Percentiles rank a stretch among this genome's conserved stretches.
Evolutionary conservation across 2,113 vertebrate genomes (phyloP).

Genomic region (Daboia siamensis): DNA sequence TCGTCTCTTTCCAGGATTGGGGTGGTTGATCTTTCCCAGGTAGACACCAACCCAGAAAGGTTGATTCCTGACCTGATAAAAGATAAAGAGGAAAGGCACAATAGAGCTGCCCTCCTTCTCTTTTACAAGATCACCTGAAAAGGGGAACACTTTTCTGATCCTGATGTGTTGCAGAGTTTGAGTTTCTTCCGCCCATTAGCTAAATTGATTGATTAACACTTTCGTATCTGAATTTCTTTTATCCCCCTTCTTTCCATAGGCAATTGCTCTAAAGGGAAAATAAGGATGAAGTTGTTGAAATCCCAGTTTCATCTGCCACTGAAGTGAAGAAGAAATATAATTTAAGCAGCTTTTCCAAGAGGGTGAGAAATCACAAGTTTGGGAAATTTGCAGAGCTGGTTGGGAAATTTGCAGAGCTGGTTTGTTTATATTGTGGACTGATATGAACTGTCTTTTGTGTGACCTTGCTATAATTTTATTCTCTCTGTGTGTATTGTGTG

Average conservation of each 20-base stretch:
- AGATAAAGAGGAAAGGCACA: background rate
- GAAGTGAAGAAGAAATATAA: background rate
- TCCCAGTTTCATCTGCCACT: background rate
- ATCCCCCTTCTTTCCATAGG: background rate
- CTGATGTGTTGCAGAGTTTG: background rate
- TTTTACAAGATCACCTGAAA: background rate
- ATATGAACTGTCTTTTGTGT: background rate
- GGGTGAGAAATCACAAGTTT: background rate
- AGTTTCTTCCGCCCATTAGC: background rate
- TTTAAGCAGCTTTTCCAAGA: background rate
- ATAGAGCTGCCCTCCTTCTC: background rate
- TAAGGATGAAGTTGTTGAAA: background rate
- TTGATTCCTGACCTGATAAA: background rate
- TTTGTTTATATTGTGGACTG: background rate
- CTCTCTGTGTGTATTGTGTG: slow-evolving; percentile 38
- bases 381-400: background rate
- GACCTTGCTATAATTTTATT: background rate
- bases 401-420: too few species aligned
- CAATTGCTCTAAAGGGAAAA: background rate
- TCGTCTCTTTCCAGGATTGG: background rate
- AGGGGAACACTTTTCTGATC: background rate
- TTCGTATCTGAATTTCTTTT: background rate
- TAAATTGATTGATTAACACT: background rate
- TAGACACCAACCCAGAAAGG: background rate
- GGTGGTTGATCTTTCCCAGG: background rate